Base-by-base conservation (phyloP, 2,888 invertebrate genomes). In the Lepidocyrtinus sp. region DNA sequence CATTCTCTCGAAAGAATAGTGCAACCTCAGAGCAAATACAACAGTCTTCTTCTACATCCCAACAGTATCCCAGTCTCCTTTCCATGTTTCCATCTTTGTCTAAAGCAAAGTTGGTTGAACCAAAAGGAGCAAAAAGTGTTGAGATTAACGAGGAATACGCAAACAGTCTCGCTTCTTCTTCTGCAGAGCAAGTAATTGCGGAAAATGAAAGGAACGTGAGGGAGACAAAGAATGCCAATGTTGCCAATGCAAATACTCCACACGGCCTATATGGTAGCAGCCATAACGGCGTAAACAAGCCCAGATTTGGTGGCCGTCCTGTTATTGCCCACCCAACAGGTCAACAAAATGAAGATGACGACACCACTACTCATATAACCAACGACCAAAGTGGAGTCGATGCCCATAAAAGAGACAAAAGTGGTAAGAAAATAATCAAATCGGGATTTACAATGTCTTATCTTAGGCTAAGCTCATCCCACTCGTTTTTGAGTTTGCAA, bases 121-220 rank as follows among this genome's bases (percentile, higher is more conserved):
- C 74, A 59, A 73, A 72, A 45, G 62, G 61, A 77, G 67, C 9
- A 68, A 59, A n/a, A n/a, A n/a, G n/a, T n/a, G n/a, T n/a, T 3
- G 55, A 55, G 55, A 55, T 55, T n/a, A n/a, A 15, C 15, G 65
- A 63, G 59, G 79, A 74, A 69, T 64, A 25, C 63, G 12, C 63
- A 63, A 73, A 73, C 73, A 79, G 62, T 25, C 73, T 64, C 69
- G 19, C 74, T 45, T 62, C 61, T 24, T 68, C 74, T 46, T 72
- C 67, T 36, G 27, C 63, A 9, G n/a, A n/a, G n/a, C 73, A 79
- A 79, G 68, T 64, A 12, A 74, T 69, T 79, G 74, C 64, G 36
- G 79, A 79, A 79, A 79, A 79, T 79, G 79, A 79, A 79, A 79
- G 79, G 79, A 79, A 74, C 59, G 74, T 64, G 74, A 69, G 64